Base-by-base conservation (phyloP, 2,888 invertebrate genomes). In the Tanypteryx hageni region DNA sequence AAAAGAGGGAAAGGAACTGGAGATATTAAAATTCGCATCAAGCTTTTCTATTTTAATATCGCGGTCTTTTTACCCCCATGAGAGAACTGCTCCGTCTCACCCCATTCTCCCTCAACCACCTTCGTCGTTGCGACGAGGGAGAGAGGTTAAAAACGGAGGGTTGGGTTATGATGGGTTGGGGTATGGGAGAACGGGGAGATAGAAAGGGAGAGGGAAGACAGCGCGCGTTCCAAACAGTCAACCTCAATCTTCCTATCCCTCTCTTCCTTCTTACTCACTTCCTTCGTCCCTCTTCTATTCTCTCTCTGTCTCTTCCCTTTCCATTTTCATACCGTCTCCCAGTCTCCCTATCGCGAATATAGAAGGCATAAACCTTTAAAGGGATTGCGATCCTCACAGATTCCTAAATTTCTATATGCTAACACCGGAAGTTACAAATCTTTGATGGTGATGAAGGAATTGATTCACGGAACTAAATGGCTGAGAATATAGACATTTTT, bases 1-100 rank as follows among this genome's bases (percentile, higher is more conserved):
- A 27, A 31, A 86, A 14, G 31, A 16, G n/a, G 86, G 61, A 44
- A 86, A 31, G 61, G 82, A 31, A 56, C 7, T 18, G 59, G 13
- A 64, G 44, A 89, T 89, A 89, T 89, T 68, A 89, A 89, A 68
- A 89, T 89, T 89, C 44, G 89, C 64, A 89, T 64, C 89, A 61
- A 89, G 89, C 89, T 89, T 64, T 89, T 89, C 89, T 89, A 89
- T 89, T 89, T 89, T 89, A 89, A 89, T 89, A 89, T 89, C 44
- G 89, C 61, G 89, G 89, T 64, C 89, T 64, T 89, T 89, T 89
- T 64, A 64, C 31, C 64, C 89, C 89, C 89, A 18, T 44, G 44
- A 61, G 68, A 89, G 61, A 59, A 61, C 16, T 58, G 16, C 59
- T 27, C 44, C 57, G n/a, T n/a, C 56, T 27, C 82, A 44, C 83